Evolutionary conservation across 2,797 vertebrate species (phyloP).

Genomic region (Darevskia mixta): DNA sequence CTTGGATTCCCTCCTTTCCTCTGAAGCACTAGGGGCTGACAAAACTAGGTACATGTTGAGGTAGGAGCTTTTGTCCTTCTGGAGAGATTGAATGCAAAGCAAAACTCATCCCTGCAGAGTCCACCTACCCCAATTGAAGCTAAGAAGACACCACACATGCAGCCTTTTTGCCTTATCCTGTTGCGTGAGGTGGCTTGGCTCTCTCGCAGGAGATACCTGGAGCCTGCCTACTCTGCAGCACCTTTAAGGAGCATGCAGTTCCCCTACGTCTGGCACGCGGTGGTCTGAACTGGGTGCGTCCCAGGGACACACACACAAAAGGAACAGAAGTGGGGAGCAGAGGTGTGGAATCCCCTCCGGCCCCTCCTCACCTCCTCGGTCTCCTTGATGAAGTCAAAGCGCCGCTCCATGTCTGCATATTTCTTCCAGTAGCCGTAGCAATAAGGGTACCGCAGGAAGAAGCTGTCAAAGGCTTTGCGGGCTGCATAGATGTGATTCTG

Average conservation of each 20-base stretch:
- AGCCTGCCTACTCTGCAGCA: background rate
- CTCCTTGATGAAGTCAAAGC: slow-evolving; percentile 75
- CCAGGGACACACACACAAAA: no score
- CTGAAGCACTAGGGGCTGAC: background rate
- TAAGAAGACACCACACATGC: no score
- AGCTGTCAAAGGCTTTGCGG: slow-evolving; percentile 82
- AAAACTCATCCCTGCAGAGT: background rate
- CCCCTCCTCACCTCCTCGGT: slow-evolving; percentile 82
- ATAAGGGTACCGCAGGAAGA: slow-evolving; percentile 85
- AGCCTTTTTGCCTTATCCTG: background rate
- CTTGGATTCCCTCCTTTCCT: background rate
- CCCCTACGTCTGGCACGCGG: no score
- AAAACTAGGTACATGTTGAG: background rate
- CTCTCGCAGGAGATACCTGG: background rate
- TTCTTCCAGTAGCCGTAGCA: slow-evolving; percentile 94
- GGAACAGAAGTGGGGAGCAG: fast-evolving
- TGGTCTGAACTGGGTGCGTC: no score
- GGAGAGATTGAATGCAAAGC: background rate
- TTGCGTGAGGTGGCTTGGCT: background rate
- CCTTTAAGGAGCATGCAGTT: no score
- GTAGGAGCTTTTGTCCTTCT: background rate
- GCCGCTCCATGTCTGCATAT: slow-evolving; percentile 86
- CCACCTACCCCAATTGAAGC: background rate
- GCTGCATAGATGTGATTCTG: slow-evolving; percentile 83
- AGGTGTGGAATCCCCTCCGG: background rate